Percentiles rank a stretch among this genome's conserved stretches.
phyloP scores from a whole-genome alignment of 2,113 vertebrate genomes.

The Nettapus auritus region DNA sequence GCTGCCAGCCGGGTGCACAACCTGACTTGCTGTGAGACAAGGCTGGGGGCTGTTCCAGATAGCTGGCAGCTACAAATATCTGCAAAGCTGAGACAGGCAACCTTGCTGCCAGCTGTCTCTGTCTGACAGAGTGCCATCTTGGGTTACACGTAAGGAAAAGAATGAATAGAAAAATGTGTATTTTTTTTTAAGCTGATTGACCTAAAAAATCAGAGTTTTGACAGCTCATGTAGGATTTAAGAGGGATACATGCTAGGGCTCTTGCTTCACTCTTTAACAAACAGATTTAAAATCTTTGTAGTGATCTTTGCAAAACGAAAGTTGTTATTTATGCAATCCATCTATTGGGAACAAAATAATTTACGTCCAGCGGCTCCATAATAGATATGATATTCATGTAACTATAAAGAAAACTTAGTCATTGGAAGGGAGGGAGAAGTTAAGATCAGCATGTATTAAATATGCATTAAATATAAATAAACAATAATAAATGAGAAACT shows the following conservation, averaged over 20 bases:
- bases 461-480: background rate
- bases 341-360: background rate
- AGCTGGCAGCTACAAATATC: slow-evolving; percentile 15
- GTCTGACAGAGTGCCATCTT: slow-evolving; percentile 22
- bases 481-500: background rate
- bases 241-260: background rate
- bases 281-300: background rate
- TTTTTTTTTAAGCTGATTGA: background rate
- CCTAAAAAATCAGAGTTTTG: background rate
- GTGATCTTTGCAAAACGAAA: background rate
- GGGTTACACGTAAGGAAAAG: background rate
- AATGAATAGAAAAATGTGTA: background rate
- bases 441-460: background rate
- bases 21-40: slow-evolving; percentile 28
- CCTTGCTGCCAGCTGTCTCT: slow-evolving; percentile 45
- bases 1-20: background rate
- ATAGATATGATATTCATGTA: background rate
- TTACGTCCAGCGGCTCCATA: background rate
- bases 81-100: slow-evolving; percentile 13
- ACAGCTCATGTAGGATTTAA: background rate
- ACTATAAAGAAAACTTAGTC: background rate
- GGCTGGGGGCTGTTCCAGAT: slow-evolving; percentile 37
- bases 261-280: background rate
- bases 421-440: background rate
- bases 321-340: background rate